These are phyloP conservation scores for Sorex maritimensis DNA, from an alignment of 2,797 vertebrate species.

Conservation along the genomic window DNA sequence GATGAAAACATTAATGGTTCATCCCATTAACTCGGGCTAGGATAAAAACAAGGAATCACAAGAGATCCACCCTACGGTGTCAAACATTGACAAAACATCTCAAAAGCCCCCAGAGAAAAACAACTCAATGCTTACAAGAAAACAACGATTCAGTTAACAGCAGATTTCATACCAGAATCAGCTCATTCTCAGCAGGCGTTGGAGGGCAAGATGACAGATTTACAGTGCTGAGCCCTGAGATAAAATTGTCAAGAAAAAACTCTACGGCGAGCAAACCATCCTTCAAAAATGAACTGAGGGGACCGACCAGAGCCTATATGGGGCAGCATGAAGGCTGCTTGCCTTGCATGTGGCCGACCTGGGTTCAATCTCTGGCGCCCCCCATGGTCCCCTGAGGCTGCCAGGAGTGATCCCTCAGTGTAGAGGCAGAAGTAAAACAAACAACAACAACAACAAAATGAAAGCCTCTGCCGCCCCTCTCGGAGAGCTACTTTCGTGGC, in stretches of 20 bases:
- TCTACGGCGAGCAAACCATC: neutral
- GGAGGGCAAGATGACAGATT: neutral
- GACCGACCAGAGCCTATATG: too few relatives aligned
- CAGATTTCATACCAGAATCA: neutral
- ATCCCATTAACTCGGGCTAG: neutral
- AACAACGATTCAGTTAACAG: neutral
- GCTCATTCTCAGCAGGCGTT: neutral
- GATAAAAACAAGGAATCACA: neutral
- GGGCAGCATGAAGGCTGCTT: too few relatives aligned
- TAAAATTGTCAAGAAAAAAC: neutral
- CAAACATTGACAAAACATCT: too few relatives aligned
- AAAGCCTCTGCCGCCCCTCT: too few relatives aligned
- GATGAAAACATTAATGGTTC: neutral
- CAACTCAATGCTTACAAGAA: neutral
- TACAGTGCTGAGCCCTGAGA: neutral
- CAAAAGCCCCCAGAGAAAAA: neutral
- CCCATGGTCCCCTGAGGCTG: too few relatives aligned
- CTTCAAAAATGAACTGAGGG: constrained; percentile 46
- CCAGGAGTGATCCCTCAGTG: too few relatives aligned
- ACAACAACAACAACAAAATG: too few relatives aligned
- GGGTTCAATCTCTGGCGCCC: too few relatives aligned
- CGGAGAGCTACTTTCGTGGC: too few relatives aligned
- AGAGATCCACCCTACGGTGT: neutral
- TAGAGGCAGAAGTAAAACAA: too few relatives aligned
- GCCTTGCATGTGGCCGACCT: too few relatives aligned